A percentile compares a stretch with the other conserved stretches of the same genome.
Evolutionary conservation across 1,140 invertebrate species (phyloP).

Genomic region (Gryllus bimaculatus): DNA sequence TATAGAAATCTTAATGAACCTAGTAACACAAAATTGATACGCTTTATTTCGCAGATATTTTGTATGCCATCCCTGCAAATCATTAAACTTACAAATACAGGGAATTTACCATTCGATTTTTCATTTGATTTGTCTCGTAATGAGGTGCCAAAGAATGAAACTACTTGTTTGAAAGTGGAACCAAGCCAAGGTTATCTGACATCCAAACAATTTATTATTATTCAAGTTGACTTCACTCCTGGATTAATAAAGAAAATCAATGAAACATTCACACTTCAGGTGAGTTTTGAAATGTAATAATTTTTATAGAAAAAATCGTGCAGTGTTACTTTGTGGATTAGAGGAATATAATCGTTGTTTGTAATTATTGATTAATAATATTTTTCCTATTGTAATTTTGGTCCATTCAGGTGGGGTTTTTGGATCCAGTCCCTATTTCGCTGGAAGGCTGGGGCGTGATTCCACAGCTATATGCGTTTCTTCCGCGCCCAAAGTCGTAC

Average conservation of each 20-base stretch:
- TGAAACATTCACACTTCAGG: neutral
- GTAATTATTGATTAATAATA: too few relatives aligned
- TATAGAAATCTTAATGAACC: neutral
- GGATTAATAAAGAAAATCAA: neutral
- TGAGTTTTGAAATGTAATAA: neutral
- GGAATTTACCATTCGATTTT: slow-evolving; percentile 25
- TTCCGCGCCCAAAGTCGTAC: slow-evolving; percentile 27
- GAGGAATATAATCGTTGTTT: too few relatives aligned
- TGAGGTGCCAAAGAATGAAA: too few relatives aligned
- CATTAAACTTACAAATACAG: slow-evolving; percentile 24
- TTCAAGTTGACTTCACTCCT: neutral
- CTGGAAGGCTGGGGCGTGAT: slow-evolving; percentile 32
- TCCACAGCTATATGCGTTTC: slow-evolving; percentile 33
- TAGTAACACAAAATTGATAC: neutral
- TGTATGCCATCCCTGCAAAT: slow-evolving; percentile 18
- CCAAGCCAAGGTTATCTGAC: too few relatives aligned
- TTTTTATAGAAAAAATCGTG: neutral
- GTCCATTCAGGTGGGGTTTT: slow-evolving; percentile 28
- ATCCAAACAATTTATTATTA: too few relatives aligned
- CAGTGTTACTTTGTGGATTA: too few relatives aligned
- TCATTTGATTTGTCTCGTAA: neutral
- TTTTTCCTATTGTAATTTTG: too few relatives aligned
- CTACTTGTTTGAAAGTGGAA: too few relatives aligned
- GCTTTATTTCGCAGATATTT: slow-evolving; percentile 20
- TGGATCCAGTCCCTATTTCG: slow-evolving; percentile 29